Base-by-base conservation (phyloP, 2,113 vertebrate species). In the Eurystomus gularis region DNA sequence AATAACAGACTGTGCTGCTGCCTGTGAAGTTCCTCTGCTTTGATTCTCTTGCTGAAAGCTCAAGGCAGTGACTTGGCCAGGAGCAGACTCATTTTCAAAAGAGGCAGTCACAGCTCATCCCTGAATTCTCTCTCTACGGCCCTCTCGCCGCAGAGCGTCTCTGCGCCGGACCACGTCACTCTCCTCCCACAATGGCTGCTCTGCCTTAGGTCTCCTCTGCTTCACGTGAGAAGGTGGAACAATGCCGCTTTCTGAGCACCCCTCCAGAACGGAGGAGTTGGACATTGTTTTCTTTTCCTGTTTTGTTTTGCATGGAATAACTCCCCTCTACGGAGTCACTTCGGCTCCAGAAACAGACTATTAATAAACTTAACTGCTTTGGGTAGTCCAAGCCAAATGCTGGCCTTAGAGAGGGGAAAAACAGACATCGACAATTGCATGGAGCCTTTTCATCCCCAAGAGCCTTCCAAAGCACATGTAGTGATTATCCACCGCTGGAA, bases 281-380 rank as follows among this genome's bases (percentile, higher is more conserved):
- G 79, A 57, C 93, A 93, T 94, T 96, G 94, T 96, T 95, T 95
- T 46, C 89, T 96, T 95, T 96, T 95, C 94, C 94, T 96, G 95
- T 91, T 95, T 95, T 93, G 95, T 93, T 96, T 96, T 94, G 73
- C 57, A 39, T 0, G 8, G 83, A 91, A 31, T 82, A 94, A 87
- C 92, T 93, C 87, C 92, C 58, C 87, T 96, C 87, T 5, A 3
- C 0, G 62, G 94, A 96, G 95, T 82, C 91, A 46, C 93, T 82
- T 42, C 3, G 58, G 90, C 94, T 96, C 94, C 93, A 94, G 89
- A 87, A 73, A 52, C 73, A 94, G 87, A 68, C 95, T 95, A 93
- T 91, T 95, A 90, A 95, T 95, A 95, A 96, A 93, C 78, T 28
- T 3, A 60, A 57, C 52, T 68, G 94, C 93, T 93, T 39, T 23